Evolutionary conservation across 2,888 invertebrate genomes (phyloP).

Genomic region (Eurois occulta): DNA sequence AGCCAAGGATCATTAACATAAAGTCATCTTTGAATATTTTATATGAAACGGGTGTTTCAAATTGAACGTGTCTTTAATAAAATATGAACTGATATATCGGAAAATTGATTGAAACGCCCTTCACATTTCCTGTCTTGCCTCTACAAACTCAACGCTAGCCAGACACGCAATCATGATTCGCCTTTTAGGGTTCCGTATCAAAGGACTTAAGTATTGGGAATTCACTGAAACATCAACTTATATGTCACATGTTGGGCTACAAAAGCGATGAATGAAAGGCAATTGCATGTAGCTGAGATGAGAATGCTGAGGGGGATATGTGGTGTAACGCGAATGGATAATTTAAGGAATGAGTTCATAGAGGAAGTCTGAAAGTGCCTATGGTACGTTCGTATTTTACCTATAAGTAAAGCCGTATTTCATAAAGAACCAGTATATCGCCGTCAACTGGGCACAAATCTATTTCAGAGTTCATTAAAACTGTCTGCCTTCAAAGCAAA

Average conservation of each 20-base stretch:
- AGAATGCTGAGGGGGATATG: no score
- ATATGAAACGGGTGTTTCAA: constrained; percentile 26
- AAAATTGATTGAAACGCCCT: constrained; percentile 49
- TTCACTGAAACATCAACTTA: neutral
- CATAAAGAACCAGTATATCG: no score
- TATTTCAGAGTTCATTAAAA: no score
- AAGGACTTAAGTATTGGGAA: neutral
- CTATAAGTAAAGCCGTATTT: no score
- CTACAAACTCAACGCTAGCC: neutral
- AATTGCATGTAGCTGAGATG: no score
- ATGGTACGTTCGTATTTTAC: no score
- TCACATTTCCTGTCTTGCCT: constrained; percentile 33
- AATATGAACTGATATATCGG: constrained; percentile 47
- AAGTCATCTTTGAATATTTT: constrained; percentile 25
- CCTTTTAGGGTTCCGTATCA: neutral
- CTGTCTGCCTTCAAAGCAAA: no score
- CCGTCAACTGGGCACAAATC: neutral
- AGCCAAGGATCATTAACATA: constrained; percentile 19
- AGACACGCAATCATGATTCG: neutral
- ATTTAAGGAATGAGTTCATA: no score
- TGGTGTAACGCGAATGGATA: no score
- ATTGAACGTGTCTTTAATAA: constrained; percentile 39
- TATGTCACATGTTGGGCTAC: neutral
- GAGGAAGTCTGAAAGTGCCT: no score
- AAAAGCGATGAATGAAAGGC: no score